phyloP scores from a whole-genome alignment of 2,888 invertebrate species.

The Acanthosoma haemorrhoidale region DNA sequence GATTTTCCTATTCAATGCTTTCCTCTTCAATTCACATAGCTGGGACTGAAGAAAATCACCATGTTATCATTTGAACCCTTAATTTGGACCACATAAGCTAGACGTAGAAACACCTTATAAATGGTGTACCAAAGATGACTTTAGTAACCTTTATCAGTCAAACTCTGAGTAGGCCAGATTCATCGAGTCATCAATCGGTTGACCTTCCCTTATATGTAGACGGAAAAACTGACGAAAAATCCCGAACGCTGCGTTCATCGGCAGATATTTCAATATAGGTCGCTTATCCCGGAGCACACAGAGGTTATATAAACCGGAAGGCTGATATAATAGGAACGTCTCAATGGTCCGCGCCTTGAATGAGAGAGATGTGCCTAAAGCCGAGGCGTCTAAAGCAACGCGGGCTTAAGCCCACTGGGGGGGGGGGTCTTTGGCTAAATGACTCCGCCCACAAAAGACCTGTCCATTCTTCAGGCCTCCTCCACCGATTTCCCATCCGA shows the following conservation, averaged over 20 bases:
- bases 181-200: background rate
- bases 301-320: constrained; percentile 25
- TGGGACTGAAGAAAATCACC: too few relatives aligned
- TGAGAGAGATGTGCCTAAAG: constrained; percentile 22
- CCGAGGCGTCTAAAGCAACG: background rate
- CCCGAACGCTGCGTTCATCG: background rate
- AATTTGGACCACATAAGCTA: too few relatives aligned
- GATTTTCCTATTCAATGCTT: too few relatives aligned
- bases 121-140: too few relatives aligned
- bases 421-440: constrained; percentile 21
- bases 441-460: constrained; percentile 26
- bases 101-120: too few relatives aligned
- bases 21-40: too few relatives aligned
- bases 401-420: background rate
- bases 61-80: too few relatives aligned
- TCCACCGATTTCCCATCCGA: constrained; percentile 14
- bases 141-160: too few relatives aligned
- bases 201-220: background rate
- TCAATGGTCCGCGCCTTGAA: constrained; percentile 16
- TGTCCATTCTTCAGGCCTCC: constrained; percentile 6
- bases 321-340: constrained; percentile 20
- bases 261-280: constrained; percentile 20
- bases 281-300: background rate
- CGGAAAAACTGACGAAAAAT: background rate
- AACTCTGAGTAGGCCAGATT: too few relatives aligned